A percentile compares a stretch with the other conserved stretches of the same genome.
phyloP scores from a whole-genome alignment of 2,113 vertebrate genomes.

The Serilophus lunatus region DNA sequence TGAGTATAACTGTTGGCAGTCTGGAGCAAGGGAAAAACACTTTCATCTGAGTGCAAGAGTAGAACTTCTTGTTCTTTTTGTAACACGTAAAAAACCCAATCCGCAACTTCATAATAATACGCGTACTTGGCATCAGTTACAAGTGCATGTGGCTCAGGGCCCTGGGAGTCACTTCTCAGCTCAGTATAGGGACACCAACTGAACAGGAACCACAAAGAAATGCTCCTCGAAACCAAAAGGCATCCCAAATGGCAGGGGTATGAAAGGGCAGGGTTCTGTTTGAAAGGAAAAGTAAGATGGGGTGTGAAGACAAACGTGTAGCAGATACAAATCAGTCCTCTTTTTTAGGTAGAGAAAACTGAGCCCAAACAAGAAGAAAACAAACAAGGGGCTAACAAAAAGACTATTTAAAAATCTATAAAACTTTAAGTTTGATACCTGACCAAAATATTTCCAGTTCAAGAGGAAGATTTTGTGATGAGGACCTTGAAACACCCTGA shows the following conservation, averaged over 20 bases:
- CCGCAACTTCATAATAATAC: not conserved
- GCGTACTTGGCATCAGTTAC: not conserved
- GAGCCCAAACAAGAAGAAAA: not conserved
- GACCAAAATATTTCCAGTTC: not conserved
- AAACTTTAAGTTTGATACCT: not conserved
- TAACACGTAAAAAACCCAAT: slow-evolving; percentile 16
- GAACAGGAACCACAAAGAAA: not conserved
- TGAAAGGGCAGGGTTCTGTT: not conserved
- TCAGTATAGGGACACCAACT: not conserved
- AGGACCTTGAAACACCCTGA: not conserved
- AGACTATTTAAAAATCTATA: not conserved
- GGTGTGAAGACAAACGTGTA: not conserved
- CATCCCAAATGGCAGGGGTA: not conserved
- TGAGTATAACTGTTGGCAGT: not conserved
- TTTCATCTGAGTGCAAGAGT: not conserved
- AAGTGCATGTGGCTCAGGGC: not conserved
- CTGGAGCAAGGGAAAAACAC: not conserved
- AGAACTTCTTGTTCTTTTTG: slow-evolving; percentile 43
- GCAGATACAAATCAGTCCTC: not conserved
- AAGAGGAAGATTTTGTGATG: not conserved
- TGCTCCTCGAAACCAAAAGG: not conserved
- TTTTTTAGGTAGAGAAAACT: not conserved
- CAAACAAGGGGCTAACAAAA: not conserved
- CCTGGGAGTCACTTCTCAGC: not conserved
- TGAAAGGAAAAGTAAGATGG: not conserved